Conservation (phyloP, 2,113 vertebrate genomes). For the Xenus cinereus region DNA sequence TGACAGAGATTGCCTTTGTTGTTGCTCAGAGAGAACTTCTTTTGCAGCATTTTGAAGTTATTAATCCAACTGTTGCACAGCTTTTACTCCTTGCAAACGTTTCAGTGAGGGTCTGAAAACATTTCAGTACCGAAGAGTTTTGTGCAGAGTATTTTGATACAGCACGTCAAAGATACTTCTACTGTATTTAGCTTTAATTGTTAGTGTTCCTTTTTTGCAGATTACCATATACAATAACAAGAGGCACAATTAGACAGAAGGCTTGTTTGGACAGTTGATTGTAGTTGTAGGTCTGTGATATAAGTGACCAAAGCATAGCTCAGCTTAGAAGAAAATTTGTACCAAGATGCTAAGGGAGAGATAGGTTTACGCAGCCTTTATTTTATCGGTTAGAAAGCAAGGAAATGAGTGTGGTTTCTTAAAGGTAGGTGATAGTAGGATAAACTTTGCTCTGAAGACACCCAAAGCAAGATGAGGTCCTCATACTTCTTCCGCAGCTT, state of each 20-base stretch:
- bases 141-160: neutral
- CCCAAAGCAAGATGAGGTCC: neutral
- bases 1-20: neutral
- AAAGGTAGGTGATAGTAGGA: neutral
- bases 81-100: neutral
- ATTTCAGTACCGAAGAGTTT: neutral
- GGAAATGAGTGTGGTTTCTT: neutral
- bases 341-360: neutral
- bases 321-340: neutral
- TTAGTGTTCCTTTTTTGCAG: neutral
- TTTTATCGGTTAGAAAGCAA: neutral
- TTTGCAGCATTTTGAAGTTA: neutral
- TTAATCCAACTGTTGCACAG: neutral
- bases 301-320: neutral
- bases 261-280: neutral
- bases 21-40: neutral
- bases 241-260: neutral
- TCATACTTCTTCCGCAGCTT: neutral
- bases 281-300: neutral
- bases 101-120: neutral
- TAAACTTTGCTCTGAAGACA: neutral
- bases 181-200: neutral
- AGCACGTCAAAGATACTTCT: neutral
- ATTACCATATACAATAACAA: neutral
- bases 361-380: neutral